A percentile compares a stretch with the other conserved stretches of the same genome.
Conservation (phyloP, 2,797 vertebrate genomes). For the Poeciliopsis infans region DNA sequence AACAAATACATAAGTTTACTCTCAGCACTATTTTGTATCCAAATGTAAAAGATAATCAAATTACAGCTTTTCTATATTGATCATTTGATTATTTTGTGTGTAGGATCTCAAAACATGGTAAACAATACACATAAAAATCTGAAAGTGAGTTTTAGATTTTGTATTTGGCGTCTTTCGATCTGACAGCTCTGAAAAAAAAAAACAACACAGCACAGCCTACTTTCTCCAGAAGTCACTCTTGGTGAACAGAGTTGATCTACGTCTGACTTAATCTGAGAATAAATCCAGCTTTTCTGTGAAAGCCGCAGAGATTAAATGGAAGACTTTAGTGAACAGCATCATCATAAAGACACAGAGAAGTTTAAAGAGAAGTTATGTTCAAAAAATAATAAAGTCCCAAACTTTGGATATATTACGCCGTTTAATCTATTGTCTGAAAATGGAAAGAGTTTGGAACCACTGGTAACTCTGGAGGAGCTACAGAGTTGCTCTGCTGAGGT, state of each 20-base stretch:
- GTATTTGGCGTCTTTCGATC: not conserved
- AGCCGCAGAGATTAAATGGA: not conserved
- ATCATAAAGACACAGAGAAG: not conserved
- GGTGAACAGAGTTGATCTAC: not conserved
- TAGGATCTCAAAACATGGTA: not conserved
- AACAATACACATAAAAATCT: not conserved
- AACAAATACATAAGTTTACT: not conserved
- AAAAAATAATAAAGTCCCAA: not conserved
- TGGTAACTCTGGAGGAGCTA: not conserved
- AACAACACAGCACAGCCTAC: not conserved
- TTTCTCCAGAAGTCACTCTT: not conserved
- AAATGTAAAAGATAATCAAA: not conserved
- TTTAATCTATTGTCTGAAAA: not conserved
- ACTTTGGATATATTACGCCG: not conserved
- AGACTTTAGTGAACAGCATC: not conserved
- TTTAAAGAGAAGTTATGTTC: not conserved
- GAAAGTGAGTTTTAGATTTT: not conserved
- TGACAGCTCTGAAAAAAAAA: not conserved
- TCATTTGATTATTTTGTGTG: not conserved
- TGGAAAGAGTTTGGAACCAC: not conserved
- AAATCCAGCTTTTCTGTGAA: not conserved
- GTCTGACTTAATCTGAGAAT: not conserved
- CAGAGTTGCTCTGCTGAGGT: not conserved
- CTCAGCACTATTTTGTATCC: not conserved
- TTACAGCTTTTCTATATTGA: not conserved